Percentiles rank a stretch among this genome's conserved stretches.
Conservation (phyloP, 2,797 vertebrate species). For the Muscicapa comitata region DNA sequence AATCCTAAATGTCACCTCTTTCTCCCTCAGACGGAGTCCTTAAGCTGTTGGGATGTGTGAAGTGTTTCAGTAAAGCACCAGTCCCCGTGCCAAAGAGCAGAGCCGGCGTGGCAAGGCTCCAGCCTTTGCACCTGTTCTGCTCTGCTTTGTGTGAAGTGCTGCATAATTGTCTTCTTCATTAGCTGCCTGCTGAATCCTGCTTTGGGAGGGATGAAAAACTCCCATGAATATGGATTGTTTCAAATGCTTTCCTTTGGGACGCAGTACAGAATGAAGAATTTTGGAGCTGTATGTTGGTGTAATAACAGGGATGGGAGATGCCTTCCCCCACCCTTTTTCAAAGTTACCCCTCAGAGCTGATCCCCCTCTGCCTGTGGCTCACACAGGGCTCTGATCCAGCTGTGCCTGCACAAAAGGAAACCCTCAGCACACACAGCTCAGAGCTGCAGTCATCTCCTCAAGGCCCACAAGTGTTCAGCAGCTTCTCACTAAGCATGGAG, state of each 20-base stretch:
- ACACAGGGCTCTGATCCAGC: background rate
- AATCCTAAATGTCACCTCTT: background rate
- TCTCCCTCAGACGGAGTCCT: background rate
- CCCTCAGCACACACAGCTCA: background rate
- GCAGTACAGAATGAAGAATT: background rate
- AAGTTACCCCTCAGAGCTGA: background rate
- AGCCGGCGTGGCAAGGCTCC: background rate
- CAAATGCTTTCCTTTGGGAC: background rate
- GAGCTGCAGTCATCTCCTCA: background rate
- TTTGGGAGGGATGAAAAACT: slow-evolving; percentile 29
- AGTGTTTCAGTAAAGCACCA: background rate
- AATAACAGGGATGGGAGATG: background rate
- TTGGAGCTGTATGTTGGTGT: background rate
- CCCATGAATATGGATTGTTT: slow-evolving; percentile 48
- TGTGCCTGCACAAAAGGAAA: background rate
- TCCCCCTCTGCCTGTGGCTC: background rate
- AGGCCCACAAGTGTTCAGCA: background rate
- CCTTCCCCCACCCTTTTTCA: background rate
- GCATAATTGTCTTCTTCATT: slow-evolving; percentile 53
- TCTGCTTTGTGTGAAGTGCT: slow-evolving; percentile 33
- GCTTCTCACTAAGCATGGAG: background rate
- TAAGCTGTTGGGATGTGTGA: background rate
- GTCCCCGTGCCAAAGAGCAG: background rate
- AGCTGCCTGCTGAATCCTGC: slow-evolving; percentile 29
- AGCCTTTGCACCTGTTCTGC: slow-evolving; percentile 46